Base-by-base conservation (phyloP, 2,888 invertebrate genomes). In the Oscheius sp. region DNA sequence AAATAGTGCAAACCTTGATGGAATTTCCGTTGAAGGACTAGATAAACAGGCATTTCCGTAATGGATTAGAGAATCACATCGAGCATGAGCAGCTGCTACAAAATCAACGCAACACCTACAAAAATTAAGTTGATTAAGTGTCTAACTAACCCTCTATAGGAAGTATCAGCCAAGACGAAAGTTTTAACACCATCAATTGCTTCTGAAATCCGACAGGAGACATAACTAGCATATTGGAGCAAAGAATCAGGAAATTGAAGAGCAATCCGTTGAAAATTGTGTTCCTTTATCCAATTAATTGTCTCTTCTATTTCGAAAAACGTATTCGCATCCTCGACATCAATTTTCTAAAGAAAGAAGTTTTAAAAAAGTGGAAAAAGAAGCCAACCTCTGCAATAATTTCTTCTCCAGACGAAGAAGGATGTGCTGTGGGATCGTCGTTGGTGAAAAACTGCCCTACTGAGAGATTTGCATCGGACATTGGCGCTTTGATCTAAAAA, bases 21-120 rank as follows among this genome's bases (percentile, higher is more conserved):
- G 93, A 65, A 95, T 89, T 63, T 91, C 90, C 0, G 88, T 89
- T 15, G 92, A 91, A 23, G 77, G 72, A 79, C 90, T 90, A 33
- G 93, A 92, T 75, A 93, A 91, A 87, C 97, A 97, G 0, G 92
- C 91, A 83, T 92, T 92, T 0, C 96, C 96, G 88, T 93, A 96
- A 88, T 97, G 96, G 65, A 97, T 90, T 1, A 96, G 89, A 33
- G 92, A 91, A 88, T 96, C 93, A 0, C 92, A 92, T 68, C 91
- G 90, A 5, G 93, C 91, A 87, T 96, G 96, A 87, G 92, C 91
- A 0, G 95, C 94, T 1, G 95, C 92, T 34, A 95, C 91, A 83
- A 92, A 92, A 87, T 95, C 94, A 2, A 93, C 91, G 87, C 95
- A 95, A 87, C 94, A 95, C 87, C 94, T 94, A 77, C 89, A 23